phyloP scores from a whole-genome alignment of 2,888 invertebrate species.

The Agonum fuliginosum region DNA sequence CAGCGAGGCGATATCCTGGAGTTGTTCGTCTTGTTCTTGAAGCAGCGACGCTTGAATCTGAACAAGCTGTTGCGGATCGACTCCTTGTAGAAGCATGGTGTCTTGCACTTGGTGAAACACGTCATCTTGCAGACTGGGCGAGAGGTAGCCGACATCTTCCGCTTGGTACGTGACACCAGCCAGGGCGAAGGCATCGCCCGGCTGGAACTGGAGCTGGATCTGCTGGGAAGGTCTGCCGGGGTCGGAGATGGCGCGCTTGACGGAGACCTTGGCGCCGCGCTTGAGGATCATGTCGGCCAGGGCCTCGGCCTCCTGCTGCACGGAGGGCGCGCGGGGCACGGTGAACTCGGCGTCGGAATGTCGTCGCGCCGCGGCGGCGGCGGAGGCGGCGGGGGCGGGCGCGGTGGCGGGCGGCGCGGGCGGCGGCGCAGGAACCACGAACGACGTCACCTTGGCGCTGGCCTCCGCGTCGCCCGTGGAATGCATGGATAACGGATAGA shows the following conservation, averaged over 20 bases:
- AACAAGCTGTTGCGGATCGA: slow-evolving; percentile 77
- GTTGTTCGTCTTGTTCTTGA: slow-evolving; percentile 79
- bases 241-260: slow-evolving; percentile 84
- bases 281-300: slow-evolving; percentile 86
- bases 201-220: slow-evolving; percentile 77
- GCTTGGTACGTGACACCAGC: slow-evolving; percentile 79
- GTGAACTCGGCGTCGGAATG: slow-evolving; percentile 77
- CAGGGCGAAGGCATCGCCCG: slow-evolving; percentile 78
- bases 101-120: slow-evolving; percentile 84
- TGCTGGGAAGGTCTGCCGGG: slow-evolving; percentile 80
- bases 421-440: slow-evolving; percentile 77
- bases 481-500: slow-evolving; percentile 72
- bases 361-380: slow-evolving; percentile 71
- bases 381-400: slow-evolving; percentile 62
- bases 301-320: slow-evolving; percentile 83
- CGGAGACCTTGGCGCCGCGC: slow-evolving; percentile 81
- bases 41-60: slow-evolving; percentile 73
- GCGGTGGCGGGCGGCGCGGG: slow-evolving; percentile 67
- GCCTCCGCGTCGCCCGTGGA: slow-evolving; percentile 71
- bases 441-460: slow-evolving; percentile 72
- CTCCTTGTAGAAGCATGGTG: slow-evolving; percentile 81
- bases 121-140: slow-evolving; percentile 83
- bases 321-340: slow-evolving; percentile 71
- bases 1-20: slow-evolving; percentile 78
- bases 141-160: slow-evolving; percentile 77